phyloP scores from a whole-genome alignment of 2,113 vertebrate genomes.

The Channa maculata region DNA sequence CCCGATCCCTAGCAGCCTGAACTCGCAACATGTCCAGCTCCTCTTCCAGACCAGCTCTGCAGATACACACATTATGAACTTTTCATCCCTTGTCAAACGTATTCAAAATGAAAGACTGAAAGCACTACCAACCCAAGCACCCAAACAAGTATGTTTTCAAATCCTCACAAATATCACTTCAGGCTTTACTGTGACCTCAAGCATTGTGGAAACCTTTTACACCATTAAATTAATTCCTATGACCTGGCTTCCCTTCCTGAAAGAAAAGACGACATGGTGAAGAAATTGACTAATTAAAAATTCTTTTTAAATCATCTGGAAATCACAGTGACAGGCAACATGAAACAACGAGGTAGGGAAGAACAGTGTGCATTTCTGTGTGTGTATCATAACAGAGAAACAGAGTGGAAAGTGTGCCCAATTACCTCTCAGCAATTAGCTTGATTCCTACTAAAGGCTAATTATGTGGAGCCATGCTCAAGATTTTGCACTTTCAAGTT shows the following conservation, averaged over 20 bases:
- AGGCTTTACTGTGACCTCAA: conserved; percentile 35
- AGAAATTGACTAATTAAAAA: conserved; percentile 77
- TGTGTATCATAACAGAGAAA: conserved; percentile 71
- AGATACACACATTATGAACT: conserved; percentile 22
- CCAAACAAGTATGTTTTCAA: conserved; percentile 31
- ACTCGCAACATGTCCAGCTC: conserved; percentile 87
- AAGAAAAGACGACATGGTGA: conserved; percentile 53
- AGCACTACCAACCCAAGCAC: neutral
- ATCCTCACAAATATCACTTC: conserved; percentile 28
- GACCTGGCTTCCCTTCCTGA: conserved; percentile 41
- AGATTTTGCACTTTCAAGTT: conserved; percentile 87
- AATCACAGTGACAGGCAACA: conserved; percentile 83
- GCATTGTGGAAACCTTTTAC: conserved; percentile 41
- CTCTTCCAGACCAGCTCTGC: conserved; percentile 87
- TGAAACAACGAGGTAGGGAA: conserved; percentile 73
- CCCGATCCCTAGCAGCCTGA: conserved; percentile 81
- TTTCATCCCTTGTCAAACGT: conserved; percentile 11
- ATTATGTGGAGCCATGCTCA: conserved; percentile 81
- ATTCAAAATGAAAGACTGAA: neutral
- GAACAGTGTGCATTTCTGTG: conserved; percentile 38
- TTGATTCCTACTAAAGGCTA: conserved; percentile 85
- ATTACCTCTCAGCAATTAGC: conserved; percentile 85
- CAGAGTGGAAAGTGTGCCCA: conserved; percentile 78
- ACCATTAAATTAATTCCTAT: conserved; percentile 44
- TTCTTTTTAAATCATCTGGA: conserved; percentile 74